phyloP scores from a whole-genome alignment of 2,888 invertebrate species.

The Lepidonotus clava region DNA sequence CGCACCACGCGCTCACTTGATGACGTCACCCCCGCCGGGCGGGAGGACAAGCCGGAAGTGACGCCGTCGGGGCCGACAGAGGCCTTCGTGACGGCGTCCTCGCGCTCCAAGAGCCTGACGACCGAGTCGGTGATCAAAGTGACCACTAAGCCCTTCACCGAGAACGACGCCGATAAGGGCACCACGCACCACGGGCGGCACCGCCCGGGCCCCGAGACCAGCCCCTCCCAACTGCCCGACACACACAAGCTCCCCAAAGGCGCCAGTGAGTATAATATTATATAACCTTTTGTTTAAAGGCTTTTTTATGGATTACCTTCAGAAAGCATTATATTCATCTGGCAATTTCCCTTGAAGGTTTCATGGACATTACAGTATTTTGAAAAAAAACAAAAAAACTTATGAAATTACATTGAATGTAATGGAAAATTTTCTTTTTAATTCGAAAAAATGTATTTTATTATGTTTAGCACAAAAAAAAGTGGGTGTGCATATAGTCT shows the following conservation, averaged over 20 bases:
- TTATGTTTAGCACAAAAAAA: too few relatives aligned
- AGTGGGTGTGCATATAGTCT: too few relatives aligned
- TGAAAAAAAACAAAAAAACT: too few relatives aligned
- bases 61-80: background rate
- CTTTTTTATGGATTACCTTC: too few relatives aligned
- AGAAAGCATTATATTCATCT: too few relatives aligned
- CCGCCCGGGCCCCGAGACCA: background rate
- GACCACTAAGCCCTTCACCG: conserved; percentile 30
- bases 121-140: conserved; percentile 23
- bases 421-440: too few relatives aligned
- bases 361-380: too few relatives aligned
- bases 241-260: background rate
- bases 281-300: too few relatives aligned
- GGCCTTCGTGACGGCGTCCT: background rate
- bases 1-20: conserved; percentile 30
- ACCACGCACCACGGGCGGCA: conserved; percentile 13
- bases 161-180: conserved; percentile 32
- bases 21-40: conserved; percentile 3
- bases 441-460: too few relatives aligned
- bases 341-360: too few relatives aligned
- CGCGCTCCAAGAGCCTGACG: conserved; percentile 19
- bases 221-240: background rate
- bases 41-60: background rate
- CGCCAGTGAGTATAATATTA: background rate
- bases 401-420: too few relatives aligned